Evolutionary conservation across 2,797 vertebrate genomes (phyloP).

Genomic region (Petrocephalus schoutedeni): DNA sequence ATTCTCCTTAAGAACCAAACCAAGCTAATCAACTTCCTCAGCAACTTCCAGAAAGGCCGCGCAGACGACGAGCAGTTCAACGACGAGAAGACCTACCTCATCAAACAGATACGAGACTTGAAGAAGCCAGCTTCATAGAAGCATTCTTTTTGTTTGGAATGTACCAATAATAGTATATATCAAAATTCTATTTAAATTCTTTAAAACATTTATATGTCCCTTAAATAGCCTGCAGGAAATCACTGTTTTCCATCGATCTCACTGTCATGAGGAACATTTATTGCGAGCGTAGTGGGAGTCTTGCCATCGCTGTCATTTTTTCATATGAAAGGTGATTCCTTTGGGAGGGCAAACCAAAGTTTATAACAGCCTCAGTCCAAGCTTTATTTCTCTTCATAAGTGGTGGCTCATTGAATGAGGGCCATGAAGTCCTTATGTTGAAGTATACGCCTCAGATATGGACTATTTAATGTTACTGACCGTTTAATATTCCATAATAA

Average conservation of each 20-base stretch:
- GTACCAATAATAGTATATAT: slow-evolving; percentile 20
- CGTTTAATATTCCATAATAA: not conserved
- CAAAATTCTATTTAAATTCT: slow-evolving; percentile 57
- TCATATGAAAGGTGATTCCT: not conserved
- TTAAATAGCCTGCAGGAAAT: slow-evolving; percentile 51
- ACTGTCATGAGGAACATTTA: slow-evolving; percentile 30
- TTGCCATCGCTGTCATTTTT: slow-evolving; percentile 28
- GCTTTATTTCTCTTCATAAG: not conserved
- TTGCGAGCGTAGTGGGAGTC: slow-evolving; percentile 49
- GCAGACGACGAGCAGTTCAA: slow-evolving; percentile 91
- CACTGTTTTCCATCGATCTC: slow-evolving; percentile 46
- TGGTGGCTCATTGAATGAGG: not conserved
- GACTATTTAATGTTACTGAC: not conserved
- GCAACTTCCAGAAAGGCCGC: slow-evolving; percentile 93
- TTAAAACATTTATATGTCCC: slow-evolving; percentile 41
- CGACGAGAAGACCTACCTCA: slow-evolving; percentile 94
- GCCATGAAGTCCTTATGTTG: not conserved
- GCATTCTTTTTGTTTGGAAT: slow-evolving; percentile 52
- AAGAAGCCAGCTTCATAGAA: slow-evolving; percentile 79
- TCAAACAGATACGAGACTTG: slow-evolving; percentile 95
- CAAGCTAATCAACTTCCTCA: slow-evolving; percentile 93
- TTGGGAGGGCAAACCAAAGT: slow-evolving; percentile 44
- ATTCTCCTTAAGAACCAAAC: slow-evolving; percentile 96
- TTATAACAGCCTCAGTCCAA: slow-evolving; percentile 33
- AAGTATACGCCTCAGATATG: not conserved